Percentiles rank a stretch among this genome's conserved stretches.
Evolutionary conservation across 2,113 vertebrate genomes (phyloP).

Genomic region (Rhinopomastus cyanomelas): DNA sequence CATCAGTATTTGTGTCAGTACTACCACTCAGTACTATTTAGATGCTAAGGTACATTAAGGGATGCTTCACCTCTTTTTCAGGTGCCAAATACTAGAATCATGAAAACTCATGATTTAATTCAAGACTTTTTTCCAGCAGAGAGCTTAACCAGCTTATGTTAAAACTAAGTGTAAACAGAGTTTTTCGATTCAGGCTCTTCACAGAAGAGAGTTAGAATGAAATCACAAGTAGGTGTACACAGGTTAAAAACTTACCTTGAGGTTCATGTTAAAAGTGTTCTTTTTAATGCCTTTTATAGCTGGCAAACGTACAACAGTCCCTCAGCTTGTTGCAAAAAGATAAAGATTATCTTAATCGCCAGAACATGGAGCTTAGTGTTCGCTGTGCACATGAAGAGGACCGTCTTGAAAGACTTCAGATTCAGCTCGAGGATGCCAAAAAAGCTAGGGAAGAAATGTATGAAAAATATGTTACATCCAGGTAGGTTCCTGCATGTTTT

Average conservation of each 20-base stretch:
- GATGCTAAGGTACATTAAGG: not conserved
- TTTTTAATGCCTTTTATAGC: constrained; percentile 71
- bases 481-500: constrained; percentile 66
- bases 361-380: constrained; percentile 93
- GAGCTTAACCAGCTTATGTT: not conserved
- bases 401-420: constrained; percentile 89
- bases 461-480: constrained; percentile 94
- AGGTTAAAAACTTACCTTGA: not conserved
- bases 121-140: not conserved
- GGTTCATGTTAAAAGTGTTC: not conserved
- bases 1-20: not conserved
- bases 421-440: constrained; percentile 91
- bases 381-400: constrained; percentile 93
- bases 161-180: not conserved
- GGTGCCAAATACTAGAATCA: not conserved
- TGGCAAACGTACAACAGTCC: constrained; percentile 85
- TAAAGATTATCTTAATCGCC: constrained; percentile 93
- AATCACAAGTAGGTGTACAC: not conserved
- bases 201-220: not conserved
- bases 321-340: constrained; percentile 92
- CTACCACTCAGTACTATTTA: not conserved
- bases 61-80: not conserved
- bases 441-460: constrained; percentile 92
- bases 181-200: not conserved
- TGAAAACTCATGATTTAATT: not conserved